These are phyloP conservation scores for Bos javanicus DNA, from an alignment of 2,113 vertebrate genomes.

Conservation along the genomic window DNA sequence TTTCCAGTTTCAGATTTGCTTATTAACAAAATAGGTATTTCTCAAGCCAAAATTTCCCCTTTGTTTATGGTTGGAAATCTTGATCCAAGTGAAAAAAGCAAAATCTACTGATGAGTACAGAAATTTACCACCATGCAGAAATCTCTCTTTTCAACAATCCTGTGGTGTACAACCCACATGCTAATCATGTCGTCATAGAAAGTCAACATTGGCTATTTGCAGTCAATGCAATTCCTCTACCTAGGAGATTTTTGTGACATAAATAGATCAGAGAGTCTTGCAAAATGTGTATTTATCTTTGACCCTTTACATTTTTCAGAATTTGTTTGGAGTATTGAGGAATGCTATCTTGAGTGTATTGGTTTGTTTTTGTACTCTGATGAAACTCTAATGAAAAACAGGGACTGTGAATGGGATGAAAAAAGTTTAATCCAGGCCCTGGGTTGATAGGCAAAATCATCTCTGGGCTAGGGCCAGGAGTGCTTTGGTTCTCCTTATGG, in stretches of 20 bases:
- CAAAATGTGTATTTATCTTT: conserved; percentile 59
- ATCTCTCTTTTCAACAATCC: conserved; percentile 21
- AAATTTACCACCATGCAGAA: conserved; percentile 47
- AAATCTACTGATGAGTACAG: conserved; percentile 28
- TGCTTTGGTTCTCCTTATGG: background rate
- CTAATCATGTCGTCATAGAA: conserved; percentile 22
- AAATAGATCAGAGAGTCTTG: conserved; percentile 56
- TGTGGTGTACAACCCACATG: background rate
- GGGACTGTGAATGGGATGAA: background rate
- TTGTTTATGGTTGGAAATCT: conserved; percentile 54
- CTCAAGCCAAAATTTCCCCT: conserved; percentile 41
- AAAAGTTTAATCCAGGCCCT: background rate
- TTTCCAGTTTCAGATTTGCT: conserved; percentile 56
- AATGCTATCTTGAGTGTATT: conserved; percentile 2
- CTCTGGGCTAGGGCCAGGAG: background rate
- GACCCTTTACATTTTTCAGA: conserved; percentile 55
- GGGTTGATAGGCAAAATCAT: background rate
- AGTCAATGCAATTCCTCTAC: conserved; percentile 27
- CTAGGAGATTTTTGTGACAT: conserved; percentile 44
- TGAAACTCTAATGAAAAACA: conserved; percentile 45
- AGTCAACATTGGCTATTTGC: conserved; percentile 51
- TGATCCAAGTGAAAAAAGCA: conserved; percentile 42
- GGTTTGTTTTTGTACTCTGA: conserved; percentile 43
- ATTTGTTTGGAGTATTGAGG: conserved; percentile 31
- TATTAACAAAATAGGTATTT: conserved; percentile 68